These are phyloP conservation scores for Papilio protenor DNA, from an alignment of 2,888 invertebrate genomes.

Conservation along the genomic window DNA sequence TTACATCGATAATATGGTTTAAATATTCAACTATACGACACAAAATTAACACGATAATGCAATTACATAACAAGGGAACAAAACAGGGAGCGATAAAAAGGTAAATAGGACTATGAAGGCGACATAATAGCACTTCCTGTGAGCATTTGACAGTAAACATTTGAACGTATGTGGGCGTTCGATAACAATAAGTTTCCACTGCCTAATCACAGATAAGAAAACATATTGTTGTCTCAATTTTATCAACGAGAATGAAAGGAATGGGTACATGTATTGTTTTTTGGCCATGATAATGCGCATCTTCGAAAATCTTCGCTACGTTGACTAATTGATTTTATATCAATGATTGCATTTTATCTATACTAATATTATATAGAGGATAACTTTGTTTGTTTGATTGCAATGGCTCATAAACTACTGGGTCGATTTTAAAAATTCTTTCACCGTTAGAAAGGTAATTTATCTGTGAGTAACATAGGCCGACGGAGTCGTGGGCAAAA, in stretches of 20 bases:
- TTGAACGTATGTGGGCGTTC: slow-evolving; percentile 16
- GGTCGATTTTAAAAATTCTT: too few relatives aligned
- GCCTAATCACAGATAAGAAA: background rate
- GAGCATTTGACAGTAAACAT: slow-evolving; percentile 35
- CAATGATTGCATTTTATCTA: too few relatives aligned
- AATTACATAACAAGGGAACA: slow-evolving; percentile 16
- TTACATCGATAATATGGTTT: background rate
- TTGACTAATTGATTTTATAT: too few relatives aligned
- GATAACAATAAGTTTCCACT: slow-evolving; percentile 22
- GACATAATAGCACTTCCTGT: slow-evolving; percentile 35
- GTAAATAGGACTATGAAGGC: slow-evolving; percentile 28
- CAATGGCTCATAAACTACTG: too few relatives aligned
- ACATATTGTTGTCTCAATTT: background rate
- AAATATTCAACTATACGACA: background rate
- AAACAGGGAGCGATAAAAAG: slow-evolving; percentile 33
- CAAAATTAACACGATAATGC: slow-evolving; percentile 14
- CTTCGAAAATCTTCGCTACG: too few relatives aligned
- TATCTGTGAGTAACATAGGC: too few relatives aligned
- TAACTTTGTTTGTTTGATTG: too few relatives aligned
- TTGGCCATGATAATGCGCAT: too few relatives aligned
- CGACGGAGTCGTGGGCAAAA: too few relatives aligned
- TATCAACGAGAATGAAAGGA: background rate
- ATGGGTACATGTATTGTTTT: background rate
- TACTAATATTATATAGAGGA: too few relatives aligned
- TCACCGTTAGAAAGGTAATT: too few relatives aligned